Evolutionary conservation across 1,140 invertebrate genomes (phyloP).

Genomic region (Drosophila paulistorum): DNA sequence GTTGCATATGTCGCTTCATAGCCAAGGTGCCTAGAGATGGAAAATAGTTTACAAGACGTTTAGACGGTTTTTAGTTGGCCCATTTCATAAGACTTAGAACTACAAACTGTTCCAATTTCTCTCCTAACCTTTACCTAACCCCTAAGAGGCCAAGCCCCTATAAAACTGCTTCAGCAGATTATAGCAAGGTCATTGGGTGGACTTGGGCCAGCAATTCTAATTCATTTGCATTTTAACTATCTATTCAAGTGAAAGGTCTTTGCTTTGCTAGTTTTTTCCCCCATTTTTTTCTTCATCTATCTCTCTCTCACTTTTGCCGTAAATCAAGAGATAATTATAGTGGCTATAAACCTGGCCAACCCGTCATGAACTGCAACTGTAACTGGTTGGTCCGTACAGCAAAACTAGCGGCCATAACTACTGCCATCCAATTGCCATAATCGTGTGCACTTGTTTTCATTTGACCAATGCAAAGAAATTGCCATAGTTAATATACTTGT

Average conservation of each 20-base stretch:
- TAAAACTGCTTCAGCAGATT: not conserved
- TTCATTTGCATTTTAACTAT: constrained; percentile 52
- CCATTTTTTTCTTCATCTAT: too few relatives aligned
- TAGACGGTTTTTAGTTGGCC: not conserved
- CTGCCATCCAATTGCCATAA: constrained; percentile 68
- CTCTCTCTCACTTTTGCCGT: constrained; percentile 1
- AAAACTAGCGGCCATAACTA: constrained; percentile 27
- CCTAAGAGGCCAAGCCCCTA: constrained; percentile 1
- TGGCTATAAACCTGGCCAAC: constrained; percentile 31
- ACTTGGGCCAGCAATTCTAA: constrained; percentile 36
- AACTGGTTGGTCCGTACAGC: constrained; percentile 43
- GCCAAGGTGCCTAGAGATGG: constrained; percentile 55
- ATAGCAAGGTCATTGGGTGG: constrained; percentile 55
- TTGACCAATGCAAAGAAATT: constrained; percentile 71
- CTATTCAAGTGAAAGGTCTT: constrained; percentile 67
- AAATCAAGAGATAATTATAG: constrained; percentile 52
- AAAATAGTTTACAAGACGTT: not conserved
- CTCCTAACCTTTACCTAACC: constrained; percentile 8
- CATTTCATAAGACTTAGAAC: not conserved
- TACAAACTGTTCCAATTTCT: constrained; percentile 12
- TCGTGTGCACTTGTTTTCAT: constrained; percentile 64
- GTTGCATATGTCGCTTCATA: constrained; percentile 74
- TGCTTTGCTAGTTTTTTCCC: not conserved
- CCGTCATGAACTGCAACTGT: constrained; percentile 48
- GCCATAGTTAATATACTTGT: constrained; percentile 48